These are phyloP conservation scores for Carcina quercana DNA, from an alignment of 2,888 invertebrate genomes.

Conservation along the genomic window DNA sequence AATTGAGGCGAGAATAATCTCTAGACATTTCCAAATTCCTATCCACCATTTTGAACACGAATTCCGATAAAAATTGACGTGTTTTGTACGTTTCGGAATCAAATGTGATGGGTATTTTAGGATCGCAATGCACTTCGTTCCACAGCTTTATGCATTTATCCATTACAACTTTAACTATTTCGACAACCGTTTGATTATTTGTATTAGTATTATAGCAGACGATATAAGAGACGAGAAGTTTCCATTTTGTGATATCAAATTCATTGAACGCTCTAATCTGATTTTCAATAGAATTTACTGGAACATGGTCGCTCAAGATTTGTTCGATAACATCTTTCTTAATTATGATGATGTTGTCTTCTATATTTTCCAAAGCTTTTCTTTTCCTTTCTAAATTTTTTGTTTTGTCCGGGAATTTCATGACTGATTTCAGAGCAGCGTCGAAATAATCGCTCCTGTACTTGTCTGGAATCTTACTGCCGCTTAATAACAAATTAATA, in stretches of 20 bases:
- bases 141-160: constrained; percentile 20
- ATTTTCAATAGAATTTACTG: constrained; percentile 19
- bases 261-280: constrained; percentile 7
- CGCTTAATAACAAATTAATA: constrained; percentile 20
- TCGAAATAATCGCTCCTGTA: constrained; percentile 25
- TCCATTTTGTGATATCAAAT: constrained; percentile 23
- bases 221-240: constrained; percentile 22
- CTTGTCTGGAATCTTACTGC: constrained; percentile 21
- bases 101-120: no score
- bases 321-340: constrained; percentile 22
- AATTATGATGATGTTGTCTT: constrained; percentile 19
- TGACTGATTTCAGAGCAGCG: constrained; percentile 30
- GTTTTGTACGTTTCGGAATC: constrained; percentile 13
- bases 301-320: constrained; percentile 30
- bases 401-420: constrained; percentile 25
- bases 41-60: constrained; percentile 18
- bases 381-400: constrained; percentile 21
- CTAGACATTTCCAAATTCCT: constrained; percentile 6
- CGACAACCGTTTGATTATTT: constrained; percentile 15
- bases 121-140: constrained; percentile 9
- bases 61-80: constrained; percentile 16
- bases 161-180: constrained; percentile 20
- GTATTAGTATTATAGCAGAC: constrained; percentile 14
- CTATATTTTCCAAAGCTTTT: constrained; percentile 23
- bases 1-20: constrained; percentile 12